Conservation (phyloP, 1,140 invertebrate species). For the Trichogramma pretiosum region DNA sequence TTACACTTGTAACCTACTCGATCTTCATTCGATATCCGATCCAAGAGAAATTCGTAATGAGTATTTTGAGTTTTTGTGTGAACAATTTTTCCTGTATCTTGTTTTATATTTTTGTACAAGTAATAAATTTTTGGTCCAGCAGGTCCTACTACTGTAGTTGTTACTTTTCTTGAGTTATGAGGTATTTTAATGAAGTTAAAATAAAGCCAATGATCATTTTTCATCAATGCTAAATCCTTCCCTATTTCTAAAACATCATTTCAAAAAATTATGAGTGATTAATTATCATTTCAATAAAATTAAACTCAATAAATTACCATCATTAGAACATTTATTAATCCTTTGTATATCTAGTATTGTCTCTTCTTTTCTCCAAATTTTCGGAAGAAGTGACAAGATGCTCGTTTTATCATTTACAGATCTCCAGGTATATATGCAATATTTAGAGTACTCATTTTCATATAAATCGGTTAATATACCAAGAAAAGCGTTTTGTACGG, state of each 20-base stretch:
- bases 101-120: too few relatives aligned
- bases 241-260: too few relatives aligned
- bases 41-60: constrained; percentile 26
- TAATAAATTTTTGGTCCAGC: constrained; percentile 30
- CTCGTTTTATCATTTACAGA: constrained; percentile 22
- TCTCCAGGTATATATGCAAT: constrained; percentile 32
- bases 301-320: too few relatives aligned
- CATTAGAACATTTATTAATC: too few relatives aligned
- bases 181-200: constrained; percentile 19
- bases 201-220: constrained; percentile 22
- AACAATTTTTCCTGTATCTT: too few relatives aligned
- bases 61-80: constrained; percentile 18
- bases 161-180: constrained; percentile 19
- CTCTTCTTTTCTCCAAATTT: constrained; percentile 33
- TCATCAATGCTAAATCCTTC: constrained; percentile 27
- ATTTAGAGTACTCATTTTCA: constrained; percentile 16
- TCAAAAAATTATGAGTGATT: too few relatives aligned
- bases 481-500: constrained; percentile 26
- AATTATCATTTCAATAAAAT: too few relatives aligned
- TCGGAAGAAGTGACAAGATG: constrained; percentile 27
- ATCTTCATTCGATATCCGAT: constrained; percentile 25
- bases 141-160: constrained; percentile 26
- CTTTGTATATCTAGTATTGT: constrained; percentile 21
- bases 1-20: constrained; percentile 16
- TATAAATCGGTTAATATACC: constrained; percentile 27